Conservation (phyloP, 2,888 invertebrate genomes). For the Fragum whitleyi region DNA sequence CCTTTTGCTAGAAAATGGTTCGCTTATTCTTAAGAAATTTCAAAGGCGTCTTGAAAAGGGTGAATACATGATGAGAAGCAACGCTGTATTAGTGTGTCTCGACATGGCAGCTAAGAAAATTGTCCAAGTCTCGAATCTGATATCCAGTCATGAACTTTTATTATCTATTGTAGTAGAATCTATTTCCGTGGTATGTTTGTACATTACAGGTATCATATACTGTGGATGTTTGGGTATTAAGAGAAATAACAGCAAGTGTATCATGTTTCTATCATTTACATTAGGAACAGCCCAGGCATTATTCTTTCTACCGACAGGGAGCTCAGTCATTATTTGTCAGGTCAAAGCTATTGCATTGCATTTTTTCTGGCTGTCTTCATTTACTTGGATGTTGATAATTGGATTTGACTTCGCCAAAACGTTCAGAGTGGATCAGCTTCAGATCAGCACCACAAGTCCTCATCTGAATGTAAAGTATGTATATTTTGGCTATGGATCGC, state of each 20-base stretch:
- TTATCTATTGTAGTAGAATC: slow-evolving; percentile 7
- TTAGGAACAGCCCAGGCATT: slow-evolving; percentile 4
- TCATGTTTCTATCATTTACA: slow-evolving; percentile 15
- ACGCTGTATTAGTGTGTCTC: not conserved
- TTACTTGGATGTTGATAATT: slow-evolving; percentile 20
- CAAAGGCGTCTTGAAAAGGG: not conserved
- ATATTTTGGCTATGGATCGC: not conserved
- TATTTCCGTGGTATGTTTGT: not conserved
- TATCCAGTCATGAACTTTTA: not conserved
- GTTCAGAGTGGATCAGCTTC: slow-evolving; percentile 6
- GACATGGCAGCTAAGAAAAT: not conserved
- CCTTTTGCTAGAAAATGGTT: slow-evolving; percentile 3
- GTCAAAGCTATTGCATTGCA: slow-evolving; percentile 7
- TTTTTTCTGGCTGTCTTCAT: slow-evolving; percentile 8
- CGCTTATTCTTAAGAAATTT: not conserved
- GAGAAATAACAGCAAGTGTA: not conserved
- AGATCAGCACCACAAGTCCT: not conserved
- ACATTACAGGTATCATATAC: slow-evolving; percentile 1
- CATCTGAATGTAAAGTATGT: not conserved
- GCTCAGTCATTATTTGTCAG: not conserved
- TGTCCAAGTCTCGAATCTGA: not conserved
- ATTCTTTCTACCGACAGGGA: not conserved
- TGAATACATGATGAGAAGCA: not conserved
- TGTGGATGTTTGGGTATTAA: slow-evolving; percentile 2
- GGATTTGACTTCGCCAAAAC: slow-evolving; percentile 16